Evolutionary conservation across 2,797 vertebrate species (phyloP).

Genomic region (Antennarius maculatus): DNA sequence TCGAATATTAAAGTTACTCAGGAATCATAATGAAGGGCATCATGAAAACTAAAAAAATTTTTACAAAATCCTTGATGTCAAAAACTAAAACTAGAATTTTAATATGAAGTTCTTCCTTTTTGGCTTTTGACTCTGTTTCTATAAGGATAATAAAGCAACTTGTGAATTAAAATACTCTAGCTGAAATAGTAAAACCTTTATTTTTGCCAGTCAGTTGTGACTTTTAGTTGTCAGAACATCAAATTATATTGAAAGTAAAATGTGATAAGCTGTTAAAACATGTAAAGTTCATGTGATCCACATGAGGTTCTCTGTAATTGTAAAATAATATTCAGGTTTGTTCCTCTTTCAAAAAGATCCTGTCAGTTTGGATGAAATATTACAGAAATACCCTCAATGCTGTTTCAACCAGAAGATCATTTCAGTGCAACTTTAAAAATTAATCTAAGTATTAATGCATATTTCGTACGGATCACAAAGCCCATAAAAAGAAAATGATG

Average conservation of each 20-base stretch:
- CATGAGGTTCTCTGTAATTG: conserved; percentile 1
- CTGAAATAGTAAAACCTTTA: too few relatives aligned
- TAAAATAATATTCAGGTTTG: conserved; percentile 8
- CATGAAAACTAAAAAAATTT: not conserved
- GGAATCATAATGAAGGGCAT: not conserved
- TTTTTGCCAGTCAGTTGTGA: not conserved
- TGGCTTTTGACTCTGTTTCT: not conserved
- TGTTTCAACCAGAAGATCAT: conserved; percentile 21
- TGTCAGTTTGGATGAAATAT: not conserved
- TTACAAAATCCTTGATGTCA: too few relatives aligned
- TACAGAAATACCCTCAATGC: conserved; percentile 2
- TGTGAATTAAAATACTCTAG: not conserved
- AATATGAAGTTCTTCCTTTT: too few relatives aligned
- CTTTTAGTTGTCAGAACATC: not conserved
- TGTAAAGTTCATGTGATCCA: not conserved
- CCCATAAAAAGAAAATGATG: not conserved
- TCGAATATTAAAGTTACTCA: too few relatives aligned
- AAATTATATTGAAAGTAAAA: not conserved
- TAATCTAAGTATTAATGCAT: conserved; percentile 28
- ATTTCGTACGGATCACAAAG: conserved; percentile 33
- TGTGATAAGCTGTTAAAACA: too few relatives aligned
- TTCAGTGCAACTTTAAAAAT: not conserved
- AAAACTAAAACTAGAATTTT: too few relatives aligned
- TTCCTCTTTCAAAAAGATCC: not conserved
- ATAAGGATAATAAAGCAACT: not conserved